Base-by-base conservation (phyloP, 2,797 vertebrate species). In the Platyrinchus mystaceus region DNA sequence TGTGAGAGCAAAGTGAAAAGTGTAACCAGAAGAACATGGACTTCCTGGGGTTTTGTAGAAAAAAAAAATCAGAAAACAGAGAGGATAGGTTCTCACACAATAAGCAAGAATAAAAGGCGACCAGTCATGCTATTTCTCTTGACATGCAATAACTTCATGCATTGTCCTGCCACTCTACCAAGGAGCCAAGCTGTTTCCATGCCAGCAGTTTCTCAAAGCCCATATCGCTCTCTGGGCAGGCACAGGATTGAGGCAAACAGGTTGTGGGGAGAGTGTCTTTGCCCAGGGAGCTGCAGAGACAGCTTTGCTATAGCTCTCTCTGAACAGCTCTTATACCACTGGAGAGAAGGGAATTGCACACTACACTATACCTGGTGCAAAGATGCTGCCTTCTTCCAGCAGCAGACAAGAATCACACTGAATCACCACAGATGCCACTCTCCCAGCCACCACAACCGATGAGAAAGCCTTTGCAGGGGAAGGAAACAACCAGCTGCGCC, bases 371-470 rank as follows among this genome's bases (percentile, higher is more conserved):
- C 16, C 16, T 49, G 37, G 5, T 46, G 63, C 39, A 46, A 53
- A 56, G 21, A 69, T 4, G 16, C 64, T 56, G 44, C 36, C 58
- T 90, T 63, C 44, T 64, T 20, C 63, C 59, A 84, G 67, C 24
- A 78, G 62, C 58, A 73, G 16, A 28, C 36, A n/a, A 4, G 20
- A 13, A 7, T 56, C 18, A 75, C 47, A 55, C 32, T 0, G 1
- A 81, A 46, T 5, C 37, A 36, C 6, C 2, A 2, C 32, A 19
- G 44, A 30, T 7, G 7, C 37, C 47, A 34, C 28, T 52, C 14
- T 20, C 18, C 14, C 21, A 2, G 5, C 5, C 44, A 34, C 9
- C 15, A 44, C 26, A 44, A 60, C 1, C 0, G 0, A 62, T 20
- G 30, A 23, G 9, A 56, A 64, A 63, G 55, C 15, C 14, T 74